Base-by-base conservation (phyloP, 2,113 vertebrate genomes). In the Origma solitaria region DNA sequence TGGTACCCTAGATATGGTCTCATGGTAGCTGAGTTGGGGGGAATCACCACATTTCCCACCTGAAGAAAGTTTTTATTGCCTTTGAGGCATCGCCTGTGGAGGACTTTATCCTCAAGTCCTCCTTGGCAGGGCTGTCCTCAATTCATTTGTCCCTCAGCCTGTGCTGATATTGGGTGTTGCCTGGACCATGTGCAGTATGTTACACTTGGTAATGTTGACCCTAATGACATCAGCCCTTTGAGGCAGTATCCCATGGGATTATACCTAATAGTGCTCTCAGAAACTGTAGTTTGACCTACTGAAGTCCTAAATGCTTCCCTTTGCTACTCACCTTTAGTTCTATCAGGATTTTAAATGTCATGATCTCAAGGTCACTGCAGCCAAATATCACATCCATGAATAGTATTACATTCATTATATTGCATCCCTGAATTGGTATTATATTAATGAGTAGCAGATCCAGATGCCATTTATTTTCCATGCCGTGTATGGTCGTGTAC, bases 111-210 rank as follows among this genome's bases (percentile, higher is more conserved):
- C 5, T 16, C 22, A 51, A 10, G 24, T 21, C 11, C 11, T 82
- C 78, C 35, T 51, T 20, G 3, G 1, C 13, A 56, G 9, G 5
- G 5, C 8, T 42, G 72, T 42, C 78, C 11, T 60, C 45, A 10
- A 27, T 35, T 57, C 4, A 10, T 61, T 61, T 25, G 66, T 51
- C 50, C 27, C 15, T 15, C 27, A 51, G 28, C 51, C 51, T 53
- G 51, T 53, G 51, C 10, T 18, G 51, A 53, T 30, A 31, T 30
- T 53, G 51, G 28, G 49, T 25, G 10, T 30, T 28, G 12, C 8
- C 33, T 10, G 1, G 20, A 6, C 6, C n/a, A 61, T 2, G 8
- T 28, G 23, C 4, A 47, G 31, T 22, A 45, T 3, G 7, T 33
- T 24, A 17, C 31, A 40, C 49, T 21, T 54, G 17, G 8, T 8